Percentiles rank a stretch among this genome's conserved stretches.
phyloP scores from a whole-genome alignment of 1,140 invertebrate species.

The Apis dorsata region DNA sequence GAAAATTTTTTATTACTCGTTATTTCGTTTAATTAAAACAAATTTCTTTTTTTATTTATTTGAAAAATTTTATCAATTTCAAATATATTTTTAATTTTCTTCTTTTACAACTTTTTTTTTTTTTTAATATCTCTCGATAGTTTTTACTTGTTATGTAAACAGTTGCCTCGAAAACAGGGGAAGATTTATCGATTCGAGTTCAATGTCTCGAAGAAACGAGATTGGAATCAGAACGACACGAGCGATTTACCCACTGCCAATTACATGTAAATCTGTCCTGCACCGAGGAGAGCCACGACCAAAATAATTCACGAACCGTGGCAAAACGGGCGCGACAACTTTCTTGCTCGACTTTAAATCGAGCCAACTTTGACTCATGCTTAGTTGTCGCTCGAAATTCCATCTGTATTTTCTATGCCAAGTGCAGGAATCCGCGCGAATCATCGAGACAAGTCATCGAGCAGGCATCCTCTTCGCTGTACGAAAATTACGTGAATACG shows the following conservation, averaged over 20 bases:
- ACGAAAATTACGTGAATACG: no score
- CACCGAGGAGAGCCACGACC: not conserved
- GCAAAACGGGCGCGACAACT: constrained; percentile 4
- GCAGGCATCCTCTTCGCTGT: not conserved
- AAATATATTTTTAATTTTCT: not conserved
- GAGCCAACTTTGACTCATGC: constrained; percentile 14
- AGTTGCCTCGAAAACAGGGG: not conserved
- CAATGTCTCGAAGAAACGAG: not conserved
- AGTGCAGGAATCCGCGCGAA: constrained; percentile 34
- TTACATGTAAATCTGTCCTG: constrained; percentile 10
- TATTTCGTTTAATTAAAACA: not conserved
- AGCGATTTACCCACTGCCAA: constrained; percentile 1
- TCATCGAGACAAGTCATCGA: not conserved
- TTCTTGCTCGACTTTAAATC: not conserved
- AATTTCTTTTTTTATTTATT: no score
- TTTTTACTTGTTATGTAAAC: not conserved
- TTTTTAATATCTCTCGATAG: not conserved
- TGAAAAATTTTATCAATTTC: no score
- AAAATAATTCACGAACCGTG: constrained; percentile 24
- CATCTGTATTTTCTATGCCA: constrained; percentile 49
- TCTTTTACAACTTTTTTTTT: not conserved
- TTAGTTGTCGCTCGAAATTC: constrained; percentile 29
- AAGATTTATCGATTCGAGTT: constrained; percentile 1
- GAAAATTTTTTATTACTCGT: not conserved
- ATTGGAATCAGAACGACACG: not conserved